Conservation (phyloP, 2,797 vertebrate genomes). For the Crocodylus rhombifer region DNA sequence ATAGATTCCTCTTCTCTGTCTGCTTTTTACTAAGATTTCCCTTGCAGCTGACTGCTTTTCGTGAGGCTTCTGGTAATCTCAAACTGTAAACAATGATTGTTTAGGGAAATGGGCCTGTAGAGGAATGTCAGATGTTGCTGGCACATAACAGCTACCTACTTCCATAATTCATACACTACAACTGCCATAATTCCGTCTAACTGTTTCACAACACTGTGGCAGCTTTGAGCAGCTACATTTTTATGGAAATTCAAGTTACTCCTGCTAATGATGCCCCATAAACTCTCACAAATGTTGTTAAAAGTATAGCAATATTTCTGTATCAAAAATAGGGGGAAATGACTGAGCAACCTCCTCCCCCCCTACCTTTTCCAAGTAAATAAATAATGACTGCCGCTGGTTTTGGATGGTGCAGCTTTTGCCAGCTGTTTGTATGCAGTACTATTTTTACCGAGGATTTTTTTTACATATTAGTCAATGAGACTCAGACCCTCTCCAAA, state of each 20-base stretch:
- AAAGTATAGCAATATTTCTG: background rate
- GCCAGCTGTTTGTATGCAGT: background rate
- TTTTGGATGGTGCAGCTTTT: background rate
- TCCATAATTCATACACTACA: background rate
- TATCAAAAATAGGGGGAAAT: background rate
- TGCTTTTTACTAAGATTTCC: slow-evolving; percentile 48
- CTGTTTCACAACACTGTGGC: slow-evolving; percentile 14
- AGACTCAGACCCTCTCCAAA: background rate
- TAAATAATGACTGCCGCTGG: background rate
- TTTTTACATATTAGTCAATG: background rate
- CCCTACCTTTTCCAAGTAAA: background rate
- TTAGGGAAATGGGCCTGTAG: slow-evolving; percentile 49
- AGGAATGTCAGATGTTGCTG: slow-evolving; percentile 48
- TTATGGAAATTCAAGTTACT: background rate
- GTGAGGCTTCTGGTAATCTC: slow-evolving; percentile 51
- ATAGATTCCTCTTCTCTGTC: slow-evolving; percentile 53
- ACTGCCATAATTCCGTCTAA: slow-evolving; percentile 46
- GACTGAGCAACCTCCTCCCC: background rate
- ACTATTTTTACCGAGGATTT: background rate
- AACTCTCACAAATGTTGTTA: background rate
- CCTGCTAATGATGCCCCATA: background rate
- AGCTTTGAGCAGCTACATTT: background rate
- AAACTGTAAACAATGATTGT: slow-evolving; percentile 63
- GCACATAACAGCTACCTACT: slow-evolving; percentile 17
- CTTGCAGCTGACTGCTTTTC: slow-evolving; percentile 65